Base-by-base conservation (phyloP, 2,113 vertebrate species). In the Egretta garzetta region DNA sequence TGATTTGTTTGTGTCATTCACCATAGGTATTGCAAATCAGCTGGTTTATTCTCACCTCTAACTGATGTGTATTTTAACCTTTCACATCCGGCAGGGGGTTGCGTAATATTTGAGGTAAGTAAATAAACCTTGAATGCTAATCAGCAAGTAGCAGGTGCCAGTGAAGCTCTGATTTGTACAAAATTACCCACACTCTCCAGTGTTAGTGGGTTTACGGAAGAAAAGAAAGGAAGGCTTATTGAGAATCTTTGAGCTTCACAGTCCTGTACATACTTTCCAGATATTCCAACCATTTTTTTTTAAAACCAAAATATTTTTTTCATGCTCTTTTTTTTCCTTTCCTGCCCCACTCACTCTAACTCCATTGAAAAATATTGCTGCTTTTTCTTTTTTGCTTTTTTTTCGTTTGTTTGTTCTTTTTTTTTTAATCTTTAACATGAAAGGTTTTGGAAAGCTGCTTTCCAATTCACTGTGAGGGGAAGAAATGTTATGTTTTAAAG, bases 341-440 rank as follows among this genome's bases (percentile, higher is more conserved):
- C 16, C 14, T 72, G 18, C 23, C 11, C 6, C 8, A 50, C 19
- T 73, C 24, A 30, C 1, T 52, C 5, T 2, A 45, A 19, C 1
- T 17, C 11, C 2, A 59, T 7, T 75, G 12, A 53, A 83, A 75
- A 85, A 43, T 21, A 13, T 5, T 71, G 7, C 2, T 55, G 28
- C 10, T 39, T 0, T 0, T 35, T 58, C 5, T 37, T 28, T 16
- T 12, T 4, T 11, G 14, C 19, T 4, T 27, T 28, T 37, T 4
- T 28, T 12, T n/a, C n/a, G 4, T 15, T 37, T 35, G 20, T 37
- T 47, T 17, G 12, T 32, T 9, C 14, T 53, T 45, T 13, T 52
- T 30, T 6, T 33, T 76, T 68, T 28, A 32, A 22, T 32, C 10
- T 50, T 28, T 21, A 37, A 41, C 26, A 5, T n/a, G 5, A 53